Percentiles rank a stretch among this genome's conserved stretches.
Evolutionary conservation across 2,888 invertebrate species (phyloP).

Genomic region (Cenopis cana): DNA sequence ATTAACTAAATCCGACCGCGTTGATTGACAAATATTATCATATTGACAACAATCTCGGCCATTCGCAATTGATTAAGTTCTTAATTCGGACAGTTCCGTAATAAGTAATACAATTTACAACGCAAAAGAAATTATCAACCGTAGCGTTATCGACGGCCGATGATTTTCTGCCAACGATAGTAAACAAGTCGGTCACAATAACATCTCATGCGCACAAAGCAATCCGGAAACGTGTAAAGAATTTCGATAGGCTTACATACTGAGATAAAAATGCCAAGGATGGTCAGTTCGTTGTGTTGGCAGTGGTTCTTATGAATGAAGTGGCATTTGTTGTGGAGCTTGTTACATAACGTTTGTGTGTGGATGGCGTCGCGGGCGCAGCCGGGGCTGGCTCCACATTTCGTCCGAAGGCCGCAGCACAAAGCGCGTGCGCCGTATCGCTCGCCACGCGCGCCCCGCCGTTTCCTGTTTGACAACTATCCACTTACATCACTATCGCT

Average conservation of each 20-base stretch:
- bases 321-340: slow-evolving; percentile 70
- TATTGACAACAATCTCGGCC: slow-evolving; percentile 75
- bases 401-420: slow-evolving; percentile 77
- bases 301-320: slow-evolving; percentile 75
- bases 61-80: slow-evolving; percentile 67
- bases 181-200: slow-evolving; percentile 56
- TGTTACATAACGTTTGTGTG: slow-evolving; percentile 75
- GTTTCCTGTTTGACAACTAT: slow-evolving; percentile 85
- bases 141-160: slow-evolving; percentile 65
- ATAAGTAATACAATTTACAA: slow-evolving; percentile 60
- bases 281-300: slow-evolving; percentile 63
- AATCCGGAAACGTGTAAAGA: slow-evolving; percentile 54
- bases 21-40: slow-evolving; percentile 61
- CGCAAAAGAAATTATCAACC: slow-evolving; percentile 75
- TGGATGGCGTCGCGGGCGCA: slow-evolving; percentile 49
- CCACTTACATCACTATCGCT: slow-evolving; percentile 84
- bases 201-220: slow-evolving; percentile 51
- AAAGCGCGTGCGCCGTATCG: slow-evolving; percentile 75
- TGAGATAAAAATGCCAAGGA: slow-evolving; percentile 57
- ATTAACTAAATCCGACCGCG: slow-evolving; percentile 38
- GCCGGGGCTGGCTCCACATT: slow-evolving; percentile 62
- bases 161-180: slow-evolving; percentile 53
- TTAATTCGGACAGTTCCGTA: slow-evolving; percentile 70
- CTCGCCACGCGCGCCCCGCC: slow-evolving; percentile 79
- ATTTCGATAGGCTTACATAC: slow-evolving; percentile 50